Evolutionary conservation across 2,888 invertebrate genomes (phyloP).

Genomic region (Trilocha varians): DNA sequence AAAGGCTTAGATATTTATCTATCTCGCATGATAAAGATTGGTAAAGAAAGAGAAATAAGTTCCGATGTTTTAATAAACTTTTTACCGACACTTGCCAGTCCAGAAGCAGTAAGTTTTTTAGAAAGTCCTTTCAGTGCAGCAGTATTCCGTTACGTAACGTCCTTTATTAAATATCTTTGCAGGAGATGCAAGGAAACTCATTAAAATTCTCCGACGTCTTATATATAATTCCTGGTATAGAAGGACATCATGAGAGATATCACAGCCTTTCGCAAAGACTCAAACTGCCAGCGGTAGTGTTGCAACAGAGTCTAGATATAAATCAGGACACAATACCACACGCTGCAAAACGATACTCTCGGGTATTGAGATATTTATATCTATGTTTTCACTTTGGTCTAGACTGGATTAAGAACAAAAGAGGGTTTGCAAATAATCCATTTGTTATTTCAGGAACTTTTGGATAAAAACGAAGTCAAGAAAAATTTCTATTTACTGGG

Average conservation of each 20-base stretch:
- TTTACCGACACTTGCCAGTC: conserved; percentile 11
- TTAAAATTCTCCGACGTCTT: no score
- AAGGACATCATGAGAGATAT: conserved; percentile 32
- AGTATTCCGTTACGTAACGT: no score
- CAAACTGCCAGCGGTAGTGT: conserved; percentile 28
- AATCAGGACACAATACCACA: conserved; percentile 26
- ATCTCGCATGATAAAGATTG: no score
- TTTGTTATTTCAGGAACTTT: conserved; percentile 21
- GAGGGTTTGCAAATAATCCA: no score
- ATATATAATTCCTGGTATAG: conserved; percentile 35
- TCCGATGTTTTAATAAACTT: conserved; percentile 8
- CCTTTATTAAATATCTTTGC: conserved; percentile 38
- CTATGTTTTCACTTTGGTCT: no score
- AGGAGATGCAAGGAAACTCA: no score
- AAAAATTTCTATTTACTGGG: conserved; percentile 13
- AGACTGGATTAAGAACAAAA: no score
- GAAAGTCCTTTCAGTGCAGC: no score
- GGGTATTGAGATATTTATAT: conserved; percentile 23
- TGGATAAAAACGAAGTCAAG: conserved; percentile 21
- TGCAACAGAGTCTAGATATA: conserved; percentile 32
- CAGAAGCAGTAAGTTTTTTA: no score
- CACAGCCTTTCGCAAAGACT: conserved; percentile 26
- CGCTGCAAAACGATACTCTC: no score
- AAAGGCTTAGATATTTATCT: no score
- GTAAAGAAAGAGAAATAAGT: no score